Evolutionary conservation across 2,888 invertebrate genomes (phyloP).

Genomic region (Diachrysia chrysitis): DNA sequence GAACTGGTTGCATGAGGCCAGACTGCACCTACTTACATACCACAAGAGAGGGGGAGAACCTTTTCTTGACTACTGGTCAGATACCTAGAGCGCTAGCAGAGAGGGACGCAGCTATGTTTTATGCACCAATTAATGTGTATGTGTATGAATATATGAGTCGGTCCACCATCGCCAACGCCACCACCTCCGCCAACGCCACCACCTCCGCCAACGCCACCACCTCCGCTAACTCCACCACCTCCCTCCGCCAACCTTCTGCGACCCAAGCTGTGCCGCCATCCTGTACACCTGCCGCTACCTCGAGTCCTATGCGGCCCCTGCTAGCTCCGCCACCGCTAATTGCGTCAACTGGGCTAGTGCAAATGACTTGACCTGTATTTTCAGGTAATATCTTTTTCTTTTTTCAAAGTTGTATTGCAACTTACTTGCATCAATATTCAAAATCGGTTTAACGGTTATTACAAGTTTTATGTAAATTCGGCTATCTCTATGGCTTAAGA

Average conservation of each 20-base stretch:
- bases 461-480: too few relatives aligned
- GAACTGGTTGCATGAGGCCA: slow-evolving; percentile 72
- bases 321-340: slow-evolving; percentile 34
- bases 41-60: slow-evolving; percentile 74
- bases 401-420: too few relatives aligned
- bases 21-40: slow-evolving; percentile 79
- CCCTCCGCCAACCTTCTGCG: slow-evolving; percentile 45
- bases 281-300: slow-evolving; percentile 38
- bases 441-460: too few relatives aligned
- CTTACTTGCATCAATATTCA: too few relatives aligned
- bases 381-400: not conserved
- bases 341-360: slow-evolving; percentile 53
- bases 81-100: slow-evolving; percentile 76
- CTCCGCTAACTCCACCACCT: too few relatives aligned
- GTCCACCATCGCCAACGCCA: slow-evolving; percentile 57
- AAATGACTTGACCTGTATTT: slow-evolving; percentile 9
- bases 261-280: slow-evolving; percentile 45
- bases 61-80: slow-evolving; percentile 71
- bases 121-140: slow-evolving; percentile 40
- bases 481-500: too few relatives aligned
- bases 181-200: too few relatives aligned
- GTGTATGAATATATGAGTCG: slow-evolving; percentile 39
- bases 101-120: slow-evolving; percentile 71
- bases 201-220: too few relatives aligned
- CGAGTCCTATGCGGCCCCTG: not conserved